phyloP scores from a whole-genome alignment of 2,797 vertebrate species.

The Microctenopoma stevenorrisi region DNA sequence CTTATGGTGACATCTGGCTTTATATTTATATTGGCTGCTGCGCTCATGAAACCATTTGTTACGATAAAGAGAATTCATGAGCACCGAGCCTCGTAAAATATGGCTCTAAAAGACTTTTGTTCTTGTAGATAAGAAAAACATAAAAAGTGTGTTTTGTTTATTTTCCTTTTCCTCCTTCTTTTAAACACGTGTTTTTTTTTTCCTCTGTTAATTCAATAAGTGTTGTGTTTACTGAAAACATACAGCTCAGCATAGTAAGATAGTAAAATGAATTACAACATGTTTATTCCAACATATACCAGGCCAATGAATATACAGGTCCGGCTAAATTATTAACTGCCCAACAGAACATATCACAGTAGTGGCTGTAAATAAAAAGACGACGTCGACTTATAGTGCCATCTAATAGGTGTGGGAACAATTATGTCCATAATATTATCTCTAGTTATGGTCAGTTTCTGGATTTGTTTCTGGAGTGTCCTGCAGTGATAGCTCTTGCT shows the following conservation, averaged over 20 bases:
- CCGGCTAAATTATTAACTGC: neutral
- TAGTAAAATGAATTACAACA: neutral
- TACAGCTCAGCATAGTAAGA: neutral
- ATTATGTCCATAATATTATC: slow-evolving; percentile 12
- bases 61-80: slow-evolving; percentile 76
- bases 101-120: slow-evolving; percentile 46
- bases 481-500: slow-evolving; percentile 1
- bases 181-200: slow-evolving; percentile 2
- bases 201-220: slow-evolving; percentile 11
- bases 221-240: neutral
- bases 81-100: slow-evolving; percentile 56
- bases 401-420: slow-evolving; percentile 1
- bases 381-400: neutral
- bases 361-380: slow-evolving; percentile 4
- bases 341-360: slow-evolving; percentile 3
- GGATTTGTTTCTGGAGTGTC: slow-evolving; percentile 1
- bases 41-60: slow-evolving; percentile 72
- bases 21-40: slow-evolving; percentile 68
- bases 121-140: slow-evolving; percentile 33
- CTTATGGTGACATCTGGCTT: slow-evolving; percentile 78
- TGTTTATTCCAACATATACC: no score
- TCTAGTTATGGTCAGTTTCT: slow-evolving; percentile 15
- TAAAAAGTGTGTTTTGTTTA: slow-evolving; percentile 13
- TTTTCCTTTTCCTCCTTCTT: slow-evolving; percentile 13
- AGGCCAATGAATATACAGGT: no score